Conservation (phyloP, 2,113 vertebrate species). For the Cepphus grylle region DNA sequence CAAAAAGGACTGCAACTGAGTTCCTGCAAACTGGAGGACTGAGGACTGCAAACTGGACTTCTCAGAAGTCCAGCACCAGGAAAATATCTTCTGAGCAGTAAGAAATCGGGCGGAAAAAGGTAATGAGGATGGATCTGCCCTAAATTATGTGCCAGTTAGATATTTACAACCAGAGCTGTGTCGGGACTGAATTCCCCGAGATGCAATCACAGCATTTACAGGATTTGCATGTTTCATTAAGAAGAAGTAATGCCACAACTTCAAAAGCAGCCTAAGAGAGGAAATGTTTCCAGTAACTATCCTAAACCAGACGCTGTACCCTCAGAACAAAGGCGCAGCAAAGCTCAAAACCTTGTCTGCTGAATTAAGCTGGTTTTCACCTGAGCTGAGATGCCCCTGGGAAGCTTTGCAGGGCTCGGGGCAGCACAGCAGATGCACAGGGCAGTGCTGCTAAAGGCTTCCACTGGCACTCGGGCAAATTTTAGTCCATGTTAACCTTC, state of each 20-base stretch:
- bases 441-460: neutral
- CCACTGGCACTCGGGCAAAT: neutral
- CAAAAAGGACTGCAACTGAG: neutral
- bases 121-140: neutral
- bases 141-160: neutral
- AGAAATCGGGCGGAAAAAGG: neutral
- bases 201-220: neutral
- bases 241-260: neutral
- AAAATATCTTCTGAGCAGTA: neutral
- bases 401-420: neutral
- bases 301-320: neutral
- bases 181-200: neutral
- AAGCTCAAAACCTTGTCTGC: neutral
- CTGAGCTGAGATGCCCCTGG: neutral
- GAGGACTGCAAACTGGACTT: no score
- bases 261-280: slow-evolving; percentile 9
- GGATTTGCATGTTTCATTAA: slow-evolving; percentile 46
- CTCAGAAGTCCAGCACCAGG: neutral
- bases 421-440: neutral
- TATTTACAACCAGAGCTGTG: neutral
- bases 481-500: neutral
- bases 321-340: neutral
- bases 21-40: no score
- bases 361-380: neutral
- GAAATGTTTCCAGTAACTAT: neutral